Evolutionary conservation across 2,797 vertebrate species (phyloP).

Genomic region (Phylloscopus collybita): DNA sequence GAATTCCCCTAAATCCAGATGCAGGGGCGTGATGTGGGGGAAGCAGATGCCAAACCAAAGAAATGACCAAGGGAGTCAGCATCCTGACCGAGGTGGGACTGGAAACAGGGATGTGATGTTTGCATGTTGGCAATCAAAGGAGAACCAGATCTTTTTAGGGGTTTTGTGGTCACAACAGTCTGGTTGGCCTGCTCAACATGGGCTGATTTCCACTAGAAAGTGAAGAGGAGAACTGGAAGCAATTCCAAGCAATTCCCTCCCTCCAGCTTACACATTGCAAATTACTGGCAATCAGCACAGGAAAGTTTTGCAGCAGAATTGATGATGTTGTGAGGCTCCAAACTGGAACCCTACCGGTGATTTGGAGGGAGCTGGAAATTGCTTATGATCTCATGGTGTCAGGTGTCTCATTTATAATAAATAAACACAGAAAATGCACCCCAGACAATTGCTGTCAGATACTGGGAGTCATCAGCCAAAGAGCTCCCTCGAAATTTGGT

Average conservation of each 20-base stretch:
- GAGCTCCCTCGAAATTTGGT: slow-evolving; percentile 26
- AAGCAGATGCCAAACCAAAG: not conserved
- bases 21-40: not conserved
- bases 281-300: slow-evolving; percentile 34
- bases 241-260: not conserved
- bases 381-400: slow-evolving; percentile 51
- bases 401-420: slow-evolving; percentile 58
- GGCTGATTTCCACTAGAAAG: not conserved
- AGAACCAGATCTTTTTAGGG: not conserved
- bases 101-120: not conserved
- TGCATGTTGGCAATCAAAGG: not conserved
- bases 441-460: slow-evolving; percentile 15
- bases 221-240: not conserved
- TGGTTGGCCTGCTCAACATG: not conserved
- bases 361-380: slow-evolving; percentile 59
- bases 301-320: slow-evolving; percentile 23
- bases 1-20: not conserved
- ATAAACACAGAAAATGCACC: slow-evolving; percentile 39
- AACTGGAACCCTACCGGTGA: slow-evolving; percentile 25
- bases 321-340: slow-evolving; percentile 21
- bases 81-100: rapidly evolving
- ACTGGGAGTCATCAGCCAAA: not conserved
- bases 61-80: not conserved
- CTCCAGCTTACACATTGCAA: not conserved
- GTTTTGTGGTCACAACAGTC: not conserved